Conservation (phyloP, 2,888 invertebrate species). For the Ophonus ardosiacus region DNA sequence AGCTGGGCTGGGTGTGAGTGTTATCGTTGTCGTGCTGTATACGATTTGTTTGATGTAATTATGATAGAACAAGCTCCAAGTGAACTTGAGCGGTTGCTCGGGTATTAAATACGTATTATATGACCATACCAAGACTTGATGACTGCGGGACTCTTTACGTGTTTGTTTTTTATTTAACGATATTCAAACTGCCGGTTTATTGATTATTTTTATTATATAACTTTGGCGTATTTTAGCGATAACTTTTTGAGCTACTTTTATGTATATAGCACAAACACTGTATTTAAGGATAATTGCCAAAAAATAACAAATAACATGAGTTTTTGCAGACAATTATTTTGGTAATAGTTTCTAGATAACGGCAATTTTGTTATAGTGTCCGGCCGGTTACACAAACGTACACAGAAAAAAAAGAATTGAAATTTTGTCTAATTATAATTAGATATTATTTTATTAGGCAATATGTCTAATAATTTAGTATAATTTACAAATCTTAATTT, state of each 20-base stretch:
- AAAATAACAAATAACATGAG: not conserved
- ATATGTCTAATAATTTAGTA: too few relatives aligned
- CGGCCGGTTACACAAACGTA: too few relatives aligned
- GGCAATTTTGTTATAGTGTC: too few relatives aligned
- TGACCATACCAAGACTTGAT: constrained; percentile 5
- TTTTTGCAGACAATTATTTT: not conserved
- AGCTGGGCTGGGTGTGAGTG: not conserved
- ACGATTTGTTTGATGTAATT: constrained; percentile 57
- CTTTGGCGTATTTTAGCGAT: not conserved
- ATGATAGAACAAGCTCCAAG: constrained; percentile 33
- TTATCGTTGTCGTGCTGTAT: constrained; percentile 53
- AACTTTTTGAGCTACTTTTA: not conserved
- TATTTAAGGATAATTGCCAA: not conserved
- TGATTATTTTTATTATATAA: constrained; percentile 13
- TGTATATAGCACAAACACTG: not conserved
- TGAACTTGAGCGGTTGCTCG: constrained; percentile 44
- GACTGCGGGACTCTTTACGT: constrained; percentile 24
- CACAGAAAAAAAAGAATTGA: too few relatives aligned
- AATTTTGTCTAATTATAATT: too few relatives aligned
- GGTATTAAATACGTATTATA: constrained; percentile 59
- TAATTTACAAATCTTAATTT: too few relatives aligned
- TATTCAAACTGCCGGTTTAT: constrained; percentile 28
- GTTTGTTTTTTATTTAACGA: constrained; percentile 46
- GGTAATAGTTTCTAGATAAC: too few relatives aligned
- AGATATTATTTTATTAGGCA: too few relatives aligned